Evolutionary conservation across 2,888 invertebrate species (phyloP), one percentile per base, ranked within the genome.

Genomic region (Agrotis ipsilon): DNA sequence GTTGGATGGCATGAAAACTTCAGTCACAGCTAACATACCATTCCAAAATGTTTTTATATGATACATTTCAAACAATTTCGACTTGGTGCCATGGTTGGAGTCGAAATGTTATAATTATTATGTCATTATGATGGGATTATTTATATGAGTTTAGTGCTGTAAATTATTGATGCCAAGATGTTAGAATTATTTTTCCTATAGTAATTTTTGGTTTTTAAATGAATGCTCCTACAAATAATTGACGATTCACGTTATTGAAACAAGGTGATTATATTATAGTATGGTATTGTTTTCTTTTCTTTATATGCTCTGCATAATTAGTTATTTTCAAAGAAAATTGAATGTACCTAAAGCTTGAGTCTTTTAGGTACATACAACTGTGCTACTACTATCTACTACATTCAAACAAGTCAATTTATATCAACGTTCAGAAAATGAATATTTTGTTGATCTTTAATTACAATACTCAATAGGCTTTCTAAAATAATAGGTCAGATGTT

Each of bases 41-140:
- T 92, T 92, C 90, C 89, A 89, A 90, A 86, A 86, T 82, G 74
- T 81, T 78, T 65, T 74, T 75, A 64, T 74, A 72, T 14, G 62
- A 77, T 80, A 75, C 75, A 70, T 82, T 78, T 82, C 77, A 82
- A 79, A 65, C 83, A 85, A 86, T 82, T 85, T 88, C 76, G 81
- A 89, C 86, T 89, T 88, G 85, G 91, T 93, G 92, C 92, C 93
- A 93, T 92, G 91, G 88, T 86, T 78, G 72, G 83, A 80, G 82
- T 81, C 54, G 70, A 61, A 78, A 70, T 81, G 68, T 79, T 79
- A 63, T 64, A 39, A 48, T 52, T 54, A 52, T 65, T 62, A 43
- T 63, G 19, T 72, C 63, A 64, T 64, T 71, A 74, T 59, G 67
- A 60, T 71, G 43, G 39, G 72, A 68, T 69, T 18, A 67, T 55